phyloP scores from a whole-genome alignment of 1,140 invertebrate species.

The Gerris buenoi region DNA sequence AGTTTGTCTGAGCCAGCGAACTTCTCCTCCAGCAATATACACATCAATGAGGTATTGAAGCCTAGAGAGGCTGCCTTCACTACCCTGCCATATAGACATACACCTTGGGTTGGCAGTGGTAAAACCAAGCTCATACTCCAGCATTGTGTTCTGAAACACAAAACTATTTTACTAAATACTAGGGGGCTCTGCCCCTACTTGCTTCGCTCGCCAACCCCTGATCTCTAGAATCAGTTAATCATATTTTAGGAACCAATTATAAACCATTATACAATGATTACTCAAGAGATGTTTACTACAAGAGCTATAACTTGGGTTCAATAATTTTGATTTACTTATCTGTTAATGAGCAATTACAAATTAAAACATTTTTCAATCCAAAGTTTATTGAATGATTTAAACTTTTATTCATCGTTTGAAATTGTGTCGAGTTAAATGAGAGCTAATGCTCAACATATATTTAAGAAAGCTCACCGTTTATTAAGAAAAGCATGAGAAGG shows the following conservation, averaged over 20 bases:
- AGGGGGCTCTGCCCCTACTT: too few species aligned
- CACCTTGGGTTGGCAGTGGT: slow-evolving; percentile 60
- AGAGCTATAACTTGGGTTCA: not conserved
- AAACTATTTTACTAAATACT: too few species aligned
- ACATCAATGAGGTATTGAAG: slow-evolving; percentile 94
- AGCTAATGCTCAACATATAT: not conserved
- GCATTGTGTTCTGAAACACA: slow-evolving; percentile 44
- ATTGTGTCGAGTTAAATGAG: not conserved
- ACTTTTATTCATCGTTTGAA: not conserved
- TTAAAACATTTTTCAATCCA: too few species aligned
- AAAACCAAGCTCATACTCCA: slow-evolving; percentile 57
- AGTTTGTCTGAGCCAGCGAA: slow-evolving; percentile 84
- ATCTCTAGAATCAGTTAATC: too few species aligned
- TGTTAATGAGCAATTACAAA: not conserved
- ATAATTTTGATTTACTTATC: not conserved
- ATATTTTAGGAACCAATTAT: too few species aligned
- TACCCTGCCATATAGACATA: slow-evolving; percentile 91
- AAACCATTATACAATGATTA: too few species aligned
- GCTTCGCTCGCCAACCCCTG: too few species aligned
- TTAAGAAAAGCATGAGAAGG: slow-evolving; percentile 82
- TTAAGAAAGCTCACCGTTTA: slow-evolving; percentile 61
- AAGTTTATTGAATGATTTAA: not conserved
- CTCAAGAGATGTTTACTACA: not conserved
- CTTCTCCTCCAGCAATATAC: slow-evolving; percentile 79
- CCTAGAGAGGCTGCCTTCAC: slow-evolving; percentile 95